phyloP scores from a whole-genome alignment of 2,113 vertebrate species.

The Phylloscopus whistleri region DNA sequence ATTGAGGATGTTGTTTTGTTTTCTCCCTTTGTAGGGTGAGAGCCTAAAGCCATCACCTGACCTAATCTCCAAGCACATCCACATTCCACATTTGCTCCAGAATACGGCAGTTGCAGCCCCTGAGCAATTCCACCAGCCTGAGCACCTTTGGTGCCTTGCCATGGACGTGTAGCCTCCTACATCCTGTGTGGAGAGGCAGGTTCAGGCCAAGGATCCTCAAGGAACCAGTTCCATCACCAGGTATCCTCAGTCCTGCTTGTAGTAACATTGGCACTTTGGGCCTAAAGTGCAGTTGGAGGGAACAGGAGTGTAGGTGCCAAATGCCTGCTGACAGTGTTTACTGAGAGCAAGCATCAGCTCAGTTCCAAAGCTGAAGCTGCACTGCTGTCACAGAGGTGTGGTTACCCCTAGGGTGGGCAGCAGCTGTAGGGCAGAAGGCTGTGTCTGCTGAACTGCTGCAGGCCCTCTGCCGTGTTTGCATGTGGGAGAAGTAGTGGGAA shows the following conservation, averaged over 20 bases:
- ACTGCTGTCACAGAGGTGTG: no score
- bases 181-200: neutral
- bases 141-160: neutral
- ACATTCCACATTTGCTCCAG: neutral
- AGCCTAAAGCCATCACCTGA: neutral
- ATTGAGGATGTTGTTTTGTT: neutral
- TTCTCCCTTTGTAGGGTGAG: neutral
- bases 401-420: neutral
- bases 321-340: neutral
- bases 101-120: neutral
- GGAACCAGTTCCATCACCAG: neutral
- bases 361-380: neutral
- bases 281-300: neutral
- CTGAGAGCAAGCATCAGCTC: neutral
- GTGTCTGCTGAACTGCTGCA: neutral
- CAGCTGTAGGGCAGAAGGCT: neutral
- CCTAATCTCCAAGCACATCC: neutral
- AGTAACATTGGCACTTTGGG: accelerated
- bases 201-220: neutral
- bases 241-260: neutral
- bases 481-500: neutral
- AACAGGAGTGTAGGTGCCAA: neutral
- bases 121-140: neutral
- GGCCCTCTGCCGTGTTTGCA: neutral
- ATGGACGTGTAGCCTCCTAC: neutral